Evolutionary conservation across 2,888 invertebrate genomes (phyloP).

Genomic region (Zaprionus bogoriensis): DNA sequence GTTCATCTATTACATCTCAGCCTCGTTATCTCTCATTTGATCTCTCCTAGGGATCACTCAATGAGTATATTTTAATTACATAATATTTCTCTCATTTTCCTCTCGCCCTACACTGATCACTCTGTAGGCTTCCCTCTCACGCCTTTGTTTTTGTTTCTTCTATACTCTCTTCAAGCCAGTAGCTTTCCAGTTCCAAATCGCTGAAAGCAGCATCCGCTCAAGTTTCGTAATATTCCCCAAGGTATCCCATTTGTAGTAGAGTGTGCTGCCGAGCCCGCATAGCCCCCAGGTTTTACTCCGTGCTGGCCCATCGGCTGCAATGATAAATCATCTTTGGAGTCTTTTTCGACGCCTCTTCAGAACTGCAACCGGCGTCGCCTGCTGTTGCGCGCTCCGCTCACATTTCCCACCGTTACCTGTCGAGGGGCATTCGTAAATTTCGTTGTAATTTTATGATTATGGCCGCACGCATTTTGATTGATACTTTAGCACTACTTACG

Average conservation of each 20-base stretch:
- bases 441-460: slow-evolving; percentile 77
- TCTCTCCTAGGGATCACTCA: no score
- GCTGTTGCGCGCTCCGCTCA: slow-evolving; percentile 4
- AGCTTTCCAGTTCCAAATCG: slow-evolving; percentile 7
- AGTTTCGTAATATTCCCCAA: slow-evolving; percentile 32
- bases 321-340: slow-evolving; percentile 73
- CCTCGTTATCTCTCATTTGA: no score
- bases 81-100: no score
- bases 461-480: slow-evolving; percentile 75
- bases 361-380: slow-evolving; percentile 39
- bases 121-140: not conserved
- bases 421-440: slow-evolving; percentile 64
- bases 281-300: no score
- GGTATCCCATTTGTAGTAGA: slow-evolving; percentile 72
- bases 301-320: slow-evolving; percentile 29
- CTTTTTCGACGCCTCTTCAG: slow-evolving; percentile 54
- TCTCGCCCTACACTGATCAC: not conserved
- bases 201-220: slow-evolving; percentile 4
- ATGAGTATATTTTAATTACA: no score
- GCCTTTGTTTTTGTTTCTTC: not conserved
- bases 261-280: no score
- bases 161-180: slow-evolving; percentile 7
- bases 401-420: slow-evolving; percentile 3
- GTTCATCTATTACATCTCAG: no score
- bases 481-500: slow-evolving; percentile 73